Conservation (phyloP, 2,113 vertebrate species). For the Geococcyx californianus region DNA sequence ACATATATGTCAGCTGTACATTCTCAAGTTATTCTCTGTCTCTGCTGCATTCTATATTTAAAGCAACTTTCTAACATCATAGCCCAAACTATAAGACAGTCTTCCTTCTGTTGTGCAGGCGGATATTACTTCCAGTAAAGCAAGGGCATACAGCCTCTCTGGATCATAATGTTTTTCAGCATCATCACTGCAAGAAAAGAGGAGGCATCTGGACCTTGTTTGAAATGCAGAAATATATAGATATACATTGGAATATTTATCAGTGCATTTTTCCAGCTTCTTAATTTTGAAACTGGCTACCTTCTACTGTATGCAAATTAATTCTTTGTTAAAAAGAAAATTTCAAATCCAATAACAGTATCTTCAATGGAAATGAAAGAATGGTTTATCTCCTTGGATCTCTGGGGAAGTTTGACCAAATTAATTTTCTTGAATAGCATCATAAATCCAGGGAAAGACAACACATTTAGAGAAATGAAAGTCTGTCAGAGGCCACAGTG, state of each 20-base stretch:
- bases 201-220: not conserved
- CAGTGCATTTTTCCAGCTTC: not conserved
- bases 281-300: not conserved
- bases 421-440: slow-evolving; percentile 45
- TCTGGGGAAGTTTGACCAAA: slow-evolving; percentile 26
- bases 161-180: not conserved
- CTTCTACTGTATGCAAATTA: slow-evolving; percentile 39
- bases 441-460: slow-evolving; percentile 32
- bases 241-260: not conserved
- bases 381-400: slow-evolving; percentile 7
- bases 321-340: slow-evolving; percentile 49
- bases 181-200: not conserved
- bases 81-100: not conserved
- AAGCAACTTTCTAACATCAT: not conserved
- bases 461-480: slow-evolving; percentile 9
- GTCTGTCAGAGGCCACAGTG: slow-evolving; percentile 39
- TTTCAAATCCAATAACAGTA: slow-evolving; percentile 45
- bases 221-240: not conserved
- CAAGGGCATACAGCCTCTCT: not conserved
- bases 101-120: not conserved
- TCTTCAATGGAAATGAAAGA: slow-evolving; percentile 22
- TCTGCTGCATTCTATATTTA: too few species aligned
- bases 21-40: not conserved
- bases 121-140: not conserved
- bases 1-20: not conserved